These are phyloP conservation scores for Schizaphis graminum DNA, from an alignment of 2,888 invertebrate species.

Conservation along the genomic window DNA sequence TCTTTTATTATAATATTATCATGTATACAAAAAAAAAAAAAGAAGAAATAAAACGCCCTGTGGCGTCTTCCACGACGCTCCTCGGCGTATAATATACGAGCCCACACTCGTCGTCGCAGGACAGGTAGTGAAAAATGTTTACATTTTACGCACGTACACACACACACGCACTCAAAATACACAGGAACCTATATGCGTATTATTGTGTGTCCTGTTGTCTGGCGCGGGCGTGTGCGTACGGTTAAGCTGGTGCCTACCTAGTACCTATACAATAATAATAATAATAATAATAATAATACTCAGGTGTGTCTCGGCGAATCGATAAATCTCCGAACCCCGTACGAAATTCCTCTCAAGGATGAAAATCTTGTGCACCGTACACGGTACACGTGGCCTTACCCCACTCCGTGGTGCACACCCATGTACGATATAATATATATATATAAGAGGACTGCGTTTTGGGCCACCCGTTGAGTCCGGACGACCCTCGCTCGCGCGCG, in stretches of 20 bases:
- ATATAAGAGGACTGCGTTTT: background rate
- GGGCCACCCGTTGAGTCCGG: conserved; percentile 47
- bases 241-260: background rate
- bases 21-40: background rate
- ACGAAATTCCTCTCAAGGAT: conserved; percentile 52
- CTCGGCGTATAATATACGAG: background rate
- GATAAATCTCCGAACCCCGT: conserved; percentile 38
- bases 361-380: background rate
- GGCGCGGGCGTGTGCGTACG: background rate
- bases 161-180: background rate
- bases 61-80: background rate
- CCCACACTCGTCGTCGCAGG: conserved; percentile 32
- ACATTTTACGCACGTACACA: background rate
- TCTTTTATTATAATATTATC: background rate
- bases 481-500: conserved; percentile 15
- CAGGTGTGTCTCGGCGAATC: conserved; percentile 44
- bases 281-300: background rate
- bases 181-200: background rate
- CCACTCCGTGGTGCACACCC: background rate
- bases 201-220: background rate
- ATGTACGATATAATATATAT: background rate
- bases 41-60: background rate
- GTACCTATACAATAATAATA: too few relatives aligned
- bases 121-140: conserved; percentile 10
- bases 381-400: background rate